Conservation (phyloP, 2,888 invertebrate species). For the Punctoribates punctum region DNA sequence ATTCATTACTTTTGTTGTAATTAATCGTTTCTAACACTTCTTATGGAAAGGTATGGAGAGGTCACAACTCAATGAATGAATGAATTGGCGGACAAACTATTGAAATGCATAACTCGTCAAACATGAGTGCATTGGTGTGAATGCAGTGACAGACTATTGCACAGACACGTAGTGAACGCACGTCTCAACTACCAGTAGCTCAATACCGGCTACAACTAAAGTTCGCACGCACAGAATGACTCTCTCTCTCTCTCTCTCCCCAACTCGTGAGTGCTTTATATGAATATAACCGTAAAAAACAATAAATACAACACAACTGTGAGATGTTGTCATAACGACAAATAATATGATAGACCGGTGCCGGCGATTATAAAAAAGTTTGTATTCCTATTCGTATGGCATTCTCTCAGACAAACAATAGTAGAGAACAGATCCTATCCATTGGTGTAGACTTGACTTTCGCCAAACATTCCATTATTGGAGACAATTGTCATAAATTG, state of each 20-base stretch:
- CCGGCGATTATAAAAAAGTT: slow-evolving; percentile 16
- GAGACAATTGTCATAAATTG: too few relatives aligned
- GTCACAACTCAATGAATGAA: slow-evolving; percentile 2
- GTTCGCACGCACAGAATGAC: background rate
- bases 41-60: slow-evolving; percentile 7
- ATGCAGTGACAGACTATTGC: slow-evolving; percentile 12
- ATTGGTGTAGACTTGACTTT: too few relatives aligned
- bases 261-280: background rate
- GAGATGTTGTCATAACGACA: slow-evolving; percentile 30
- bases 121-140: slow-evolving; percentile 18
- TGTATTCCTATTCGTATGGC: background rate
- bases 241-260: background rate
- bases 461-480: too few relatives aligned
- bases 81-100: background rate
- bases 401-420: too few relatives aligned
- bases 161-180: slow-evolving; percentile 25
- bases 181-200: background rate
- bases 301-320: slow-evolving; percentile 28
- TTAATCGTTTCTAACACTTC: background rate
- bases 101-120: slow-evolving; percentile 22
- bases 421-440: too few relatives aligned
- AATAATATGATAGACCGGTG: slow-evolving; percentile 25
- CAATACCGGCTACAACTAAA: background rate
- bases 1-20: background rate
- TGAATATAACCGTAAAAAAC: background rate